Percentiles rank a stretch among this genome's conserved stretches.
Conservation (phyloP, 1,140 invertebrate genomes). For the Brachionus paranguensis region DNA sequence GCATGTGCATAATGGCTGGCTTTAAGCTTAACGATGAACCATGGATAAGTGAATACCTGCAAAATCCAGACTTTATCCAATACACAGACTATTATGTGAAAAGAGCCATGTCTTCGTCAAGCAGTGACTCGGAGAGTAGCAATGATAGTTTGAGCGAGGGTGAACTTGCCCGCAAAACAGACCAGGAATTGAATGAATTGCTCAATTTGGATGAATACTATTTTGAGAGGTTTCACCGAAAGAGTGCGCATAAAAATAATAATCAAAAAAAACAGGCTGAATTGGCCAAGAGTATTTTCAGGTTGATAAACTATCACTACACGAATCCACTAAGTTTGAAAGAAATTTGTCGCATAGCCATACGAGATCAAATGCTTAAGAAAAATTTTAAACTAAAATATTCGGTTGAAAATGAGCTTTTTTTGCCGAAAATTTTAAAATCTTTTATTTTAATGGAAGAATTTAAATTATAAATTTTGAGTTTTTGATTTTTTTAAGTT, state of each 20-base stretch:
- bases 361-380: background rate
- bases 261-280: background rate
- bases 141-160: background rate
- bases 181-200: slow-evolving; percentile 35
- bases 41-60: slow-evolving; percentile 22
- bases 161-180: background rate
- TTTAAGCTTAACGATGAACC: slow-evolving; percentile 3
- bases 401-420: background rate
- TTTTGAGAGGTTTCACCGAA: slow-evolving; percentile 28
- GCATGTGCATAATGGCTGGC: slow-evolving; percentile 27
- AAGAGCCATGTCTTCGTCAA: background rate
- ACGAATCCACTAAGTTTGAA: slow-evolving; percentile 19
- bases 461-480: slow-evolving; percentile 15
- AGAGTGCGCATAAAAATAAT: background rate
- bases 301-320: background rate
- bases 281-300: slow-evolving; percentile 24
- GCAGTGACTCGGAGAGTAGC: background rate
- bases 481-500: background rate
- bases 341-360: background rate
- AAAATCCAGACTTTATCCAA: slow-evolving; percentile 38
- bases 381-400: slow-evolving; percentile 21
- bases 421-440: slow-evolving; percentile 17
- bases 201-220: slow-evolving; percentile 29
- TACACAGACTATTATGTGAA: slow-evolving; percentile 34
- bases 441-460: slow-evolving; percentile 32